These are phyloP conservation scores for Clinocottus analis DNA, from an alignment of 2,113 vertebrate genomes.

Conservation along the genomic window DNA sequence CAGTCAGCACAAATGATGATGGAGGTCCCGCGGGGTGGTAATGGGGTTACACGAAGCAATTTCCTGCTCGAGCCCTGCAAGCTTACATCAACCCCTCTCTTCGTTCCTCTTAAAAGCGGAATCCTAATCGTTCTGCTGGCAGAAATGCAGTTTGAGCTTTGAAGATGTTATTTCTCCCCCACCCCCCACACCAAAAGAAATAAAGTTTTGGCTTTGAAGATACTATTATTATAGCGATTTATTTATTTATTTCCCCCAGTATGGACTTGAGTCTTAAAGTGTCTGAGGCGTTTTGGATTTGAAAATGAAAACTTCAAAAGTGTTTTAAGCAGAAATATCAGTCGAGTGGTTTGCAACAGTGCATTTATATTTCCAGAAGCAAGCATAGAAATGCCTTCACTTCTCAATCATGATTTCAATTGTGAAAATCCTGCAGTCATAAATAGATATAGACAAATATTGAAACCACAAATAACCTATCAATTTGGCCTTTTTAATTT, in stretches of 20 bases:
- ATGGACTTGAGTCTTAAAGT: conserved; percentile 26
- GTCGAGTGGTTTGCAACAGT: conserved; percentile 7
- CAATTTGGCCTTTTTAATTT: not conserved
- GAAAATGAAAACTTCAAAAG: conserved; percentile 32
- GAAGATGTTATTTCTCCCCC: conserved; percentile 49
- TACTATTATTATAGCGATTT: conserved; percentile 44
- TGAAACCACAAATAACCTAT: not conserved
- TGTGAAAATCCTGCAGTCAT: not conserved
- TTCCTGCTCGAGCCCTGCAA: conserved; percentile 49
- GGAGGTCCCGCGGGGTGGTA: conserved; percentile 56
- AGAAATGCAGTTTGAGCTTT: conserved; percentile 64
- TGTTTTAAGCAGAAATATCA: conserved; percentile 16
- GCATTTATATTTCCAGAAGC: not conserved
- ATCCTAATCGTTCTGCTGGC: conserved; percentile 61
- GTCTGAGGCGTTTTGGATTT: conserved; percentile 37
- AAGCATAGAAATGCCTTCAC: not conserved
- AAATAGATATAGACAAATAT: not conserved
- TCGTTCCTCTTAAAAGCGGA: conserved; percentile 51
- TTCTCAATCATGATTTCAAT: not conserved
- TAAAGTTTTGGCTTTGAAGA: conserved; percentile 64
- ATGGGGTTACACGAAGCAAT: conserved; percentile 64
- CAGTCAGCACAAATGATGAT: conserved; percentile 47
- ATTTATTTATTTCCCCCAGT: conserved; percentile 22
- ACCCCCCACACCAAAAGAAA: not conserved
- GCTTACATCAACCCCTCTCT: conserved; percentile 59